phyloP scores from a whole-genome alignment of 2,113 vertebrate species.

The Aphyosemion australe region DNA sequence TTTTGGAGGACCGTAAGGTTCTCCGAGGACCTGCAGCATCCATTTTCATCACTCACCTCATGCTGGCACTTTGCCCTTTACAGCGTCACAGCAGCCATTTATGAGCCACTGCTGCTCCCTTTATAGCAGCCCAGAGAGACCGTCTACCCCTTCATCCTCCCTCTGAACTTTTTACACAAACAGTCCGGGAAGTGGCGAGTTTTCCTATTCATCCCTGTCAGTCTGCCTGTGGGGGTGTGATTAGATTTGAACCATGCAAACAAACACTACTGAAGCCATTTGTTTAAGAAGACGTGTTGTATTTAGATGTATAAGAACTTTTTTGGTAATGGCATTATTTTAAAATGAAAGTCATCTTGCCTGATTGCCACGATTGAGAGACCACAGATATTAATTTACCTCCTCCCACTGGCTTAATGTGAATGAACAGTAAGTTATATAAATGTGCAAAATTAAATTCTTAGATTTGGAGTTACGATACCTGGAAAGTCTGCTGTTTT shows the following conservation, averaged over 20 bases:
- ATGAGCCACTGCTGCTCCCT: conserved; percentile 27
- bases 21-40: conserved; percentile 23
- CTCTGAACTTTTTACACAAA: conserved; percentile 14
- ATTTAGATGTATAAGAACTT: neutral
- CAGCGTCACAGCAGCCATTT: conserved; percentile 56
- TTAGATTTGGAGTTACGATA: too few relatives aligned
- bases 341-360: neutral
- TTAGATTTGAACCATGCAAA: neutral
- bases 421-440: conserved; percentile 14
- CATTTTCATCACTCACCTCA: conserved; percentile 36
- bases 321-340: neutral
- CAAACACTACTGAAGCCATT: neutral
- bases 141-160: conserved; percentile 26
- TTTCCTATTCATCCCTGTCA: conserved; percentile 18
- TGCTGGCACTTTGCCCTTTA: conserved; percentile 62
- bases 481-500: too few relatives aligned
- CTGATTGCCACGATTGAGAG: neutral
- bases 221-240: neutral
- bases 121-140: conserved; percentile 38
- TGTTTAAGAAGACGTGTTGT: too few relatives aligned
- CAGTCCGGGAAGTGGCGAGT: conserved; percentile 6
- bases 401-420: conserved; percentile 14
- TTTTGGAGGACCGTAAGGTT: conserved; percentile 4
- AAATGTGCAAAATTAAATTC: conserved; percentile 14
- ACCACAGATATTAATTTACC: conserved; percentile 8